Percentiles rank a stretch among this genome's conserved stretches.
Evolutionary conservation across 2,888 invertebrate species (phyloP).

Genomic region (Rhingia campestris): DNA sequence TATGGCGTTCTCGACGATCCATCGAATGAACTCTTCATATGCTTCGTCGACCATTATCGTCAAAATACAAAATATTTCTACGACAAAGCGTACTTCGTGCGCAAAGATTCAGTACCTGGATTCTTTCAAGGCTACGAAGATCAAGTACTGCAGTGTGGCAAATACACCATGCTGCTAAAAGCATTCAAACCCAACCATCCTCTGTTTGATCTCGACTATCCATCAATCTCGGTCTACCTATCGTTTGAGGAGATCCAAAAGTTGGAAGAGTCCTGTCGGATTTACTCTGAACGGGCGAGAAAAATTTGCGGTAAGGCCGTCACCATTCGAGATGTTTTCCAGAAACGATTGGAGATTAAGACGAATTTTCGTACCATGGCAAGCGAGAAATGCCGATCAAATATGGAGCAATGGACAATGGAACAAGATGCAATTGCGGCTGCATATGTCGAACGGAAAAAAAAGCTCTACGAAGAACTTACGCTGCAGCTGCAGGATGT

Average conservation of each 20-base stretch:
- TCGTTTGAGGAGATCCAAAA: conserved; percentile 78
- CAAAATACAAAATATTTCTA: conserved; percentile 81
- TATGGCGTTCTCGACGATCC: conserved; percentile 92
- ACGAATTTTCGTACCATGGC: conserved; percentile 84
- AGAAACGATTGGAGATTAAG: conserved; percentile 83
- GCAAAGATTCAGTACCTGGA: conserved; percentile 84
- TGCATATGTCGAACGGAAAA: conserved; percentile 76
- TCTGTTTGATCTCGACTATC: conserved; percentile 79
- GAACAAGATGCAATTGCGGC: conserved; percentile 76
- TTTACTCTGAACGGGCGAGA: conserved; percentile 76
- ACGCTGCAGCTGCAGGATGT: conserved; percentile 77
- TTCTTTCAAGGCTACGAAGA: conserved; percentile 87
- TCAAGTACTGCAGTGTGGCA: conserved; percentile 89
- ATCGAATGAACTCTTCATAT: conserved; percentile 92
- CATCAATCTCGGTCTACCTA: conserved; percentile 80
- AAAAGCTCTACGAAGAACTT: conserved; percentile 77
- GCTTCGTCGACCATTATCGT: conserved; percentile 77
- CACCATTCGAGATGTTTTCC: conserved; percentile 84
- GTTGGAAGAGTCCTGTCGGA: conserved; percentile 75
- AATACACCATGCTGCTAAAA: conserved; percentile 88
- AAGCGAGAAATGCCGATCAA: conserved; percentile 80
- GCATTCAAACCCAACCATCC: conserved; percentile 86
- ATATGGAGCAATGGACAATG: conserved; percentile 79
- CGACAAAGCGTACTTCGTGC: conserved; percentile 80
- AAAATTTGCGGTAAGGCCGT: conserved; percentile 83